Evolutionary conservation across 2,888 invertebrate species (phyloP), one percentile per base, ranked within the genome.

Genomic region (Osedax fenrisi): DNA sequence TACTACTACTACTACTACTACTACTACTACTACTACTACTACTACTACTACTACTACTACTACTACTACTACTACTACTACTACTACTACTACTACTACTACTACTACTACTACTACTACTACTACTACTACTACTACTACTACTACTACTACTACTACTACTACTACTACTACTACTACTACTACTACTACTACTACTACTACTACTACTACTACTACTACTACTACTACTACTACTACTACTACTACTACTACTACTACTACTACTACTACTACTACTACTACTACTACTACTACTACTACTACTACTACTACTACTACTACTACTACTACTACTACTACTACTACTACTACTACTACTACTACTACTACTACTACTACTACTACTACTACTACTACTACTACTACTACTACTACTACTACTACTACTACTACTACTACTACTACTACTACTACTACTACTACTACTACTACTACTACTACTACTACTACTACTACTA

Each of bases 291-390:
- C 5, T 61, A 61, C 5, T 61, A 5, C 61, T 61, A 61, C 61
- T 61, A 5, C 61, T 61, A 61, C 61, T 61, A 5, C 61, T 61
- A 61, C 61, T 61, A 5, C 61, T 61, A 61, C 61, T 61, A 5
- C 61, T 61, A 5, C 61, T 61, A 61, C 61, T 61, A 61, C 61
- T 61, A 61, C 5, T 61, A 61, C 61, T 61, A 61, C 61, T 61
- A 61, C 61, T 61, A 61, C 61, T 61, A 61, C 61, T 61, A 61
- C 61, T 61, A 61, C 61, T 61, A 61, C 61, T 61, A 61, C 61
- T 61, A 61, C 61, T 61, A 61, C 61, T 61, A 10, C 61, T 61
- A 61, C 2, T 61, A 10, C 2, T 61, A 61, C 61, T 3, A 5
- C 61, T 61, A 61, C 61, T 61, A 5, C 61, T 61, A 61, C 61